These are phyloP conservation scores for Cosmopolites sordidus DNA, from an alignment of 2,888 invertebrate genomes.

Conservation along the genomic window DNA sequence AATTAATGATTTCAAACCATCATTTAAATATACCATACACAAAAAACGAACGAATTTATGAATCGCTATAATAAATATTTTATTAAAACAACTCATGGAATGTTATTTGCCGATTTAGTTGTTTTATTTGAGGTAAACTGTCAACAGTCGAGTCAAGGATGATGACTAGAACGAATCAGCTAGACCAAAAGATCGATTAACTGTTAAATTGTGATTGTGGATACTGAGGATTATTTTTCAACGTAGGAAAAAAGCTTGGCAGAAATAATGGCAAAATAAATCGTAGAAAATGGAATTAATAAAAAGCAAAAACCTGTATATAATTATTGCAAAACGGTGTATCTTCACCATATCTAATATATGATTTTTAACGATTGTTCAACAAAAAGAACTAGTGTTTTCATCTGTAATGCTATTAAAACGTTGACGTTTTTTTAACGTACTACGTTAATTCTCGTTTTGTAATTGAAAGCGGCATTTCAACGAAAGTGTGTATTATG, in stretches of 20 bases:
- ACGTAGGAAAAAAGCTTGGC: neutral
- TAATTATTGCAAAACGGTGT: neutral
- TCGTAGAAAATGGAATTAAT: neutral
- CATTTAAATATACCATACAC: too few relatives aligned
- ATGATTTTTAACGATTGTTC: neutral
- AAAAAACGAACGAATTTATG: too few relatives aligned
- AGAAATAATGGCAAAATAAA: neutral
- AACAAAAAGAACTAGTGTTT: neutral
- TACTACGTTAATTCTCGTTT: too few relatives aligned
- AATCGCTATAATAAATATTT: too few relatives aligned
- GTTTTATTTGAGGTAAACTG: neutral
- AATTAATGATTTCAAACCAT: too few relatives aligned
- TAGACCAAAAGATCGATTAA: neutral
- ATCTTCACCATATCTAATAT: neutral
- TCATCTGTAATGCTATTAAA: slow-evolving; percentile 1
- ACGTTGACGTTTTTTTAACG: too few relatives aligned
- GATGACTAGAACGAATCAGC: neutral
- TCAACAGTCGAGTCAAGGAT: neutral
- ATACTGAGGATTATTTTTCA: too few relatives aligned
- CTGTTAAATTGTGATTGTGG: neutral
- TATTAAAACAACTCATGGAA: too few relatives aligned
- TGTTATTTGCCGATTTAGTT: too few relatives aligned
- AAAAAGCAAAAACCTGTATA: neutral
- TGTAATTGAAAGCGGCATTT: too few relatives aligned
- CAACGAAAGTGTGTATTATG: too few relatives aligned